Percentiles rank a stretch among this genome's conserved stretches.
Conservation (phyloP, 2,113 vertebrate species). For the Archilochus colubris region DNA sequence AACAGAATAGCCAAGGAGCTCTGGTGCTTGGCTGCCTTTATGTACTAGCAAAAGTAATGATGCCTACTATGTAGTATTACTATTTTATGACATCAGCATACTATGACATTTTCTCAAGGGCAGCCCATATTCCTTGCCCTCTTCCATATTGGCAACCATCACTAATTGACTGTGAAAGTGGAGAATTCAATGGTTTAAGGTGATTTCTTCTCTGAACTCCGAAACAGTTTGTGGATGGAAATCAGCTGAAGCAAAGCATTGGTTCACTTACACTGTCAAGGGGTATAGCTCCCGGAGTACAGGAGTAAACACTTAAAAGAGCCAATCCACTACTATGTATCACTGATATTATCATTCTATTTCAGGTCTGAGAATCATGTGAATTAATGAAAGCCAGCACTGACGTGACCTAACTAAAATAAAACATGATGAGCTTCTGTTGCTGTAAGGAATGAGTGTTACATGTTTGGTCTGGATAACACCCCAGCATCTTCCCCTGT, state of each 20-base stretch:
- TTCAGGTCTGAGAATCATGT: constrained; percentile 42
- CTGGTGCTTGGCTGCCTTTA: constrained; percentile 65
- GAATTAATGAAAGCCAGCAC: constrained; percentile 46
- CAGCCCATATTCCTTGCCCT: constrained; percentile 61
- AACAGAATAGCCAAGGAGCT: constrained; percentile 16
- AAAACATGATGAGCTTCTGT: constrained; percentile 19
- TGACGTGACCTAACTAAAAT: constrained; percentile 30
- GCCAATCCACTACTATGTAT: neutral
- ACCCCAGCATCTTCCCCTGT: neutral
- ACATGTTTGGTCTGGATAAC: neutral
- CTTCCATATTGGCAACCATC: constrained; percentile 67
- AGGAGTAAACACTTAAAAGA: constrained; percentile 49
- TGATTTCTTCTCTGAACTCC: constrained; percentile 68
- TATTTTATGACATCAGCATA: constrained; percentile 66
- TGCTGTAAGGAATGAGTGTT: constrained; percentile 3
- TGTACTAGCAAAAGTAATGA: constrained; percentile 64
- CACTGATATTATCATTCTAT: constrained; percentile 23
- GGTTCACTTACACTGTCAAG: constrained; percentile 34
- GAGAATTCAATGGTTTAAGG: constrained; percentile 68
- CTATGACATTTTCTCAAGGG: constrained; percentile 74
- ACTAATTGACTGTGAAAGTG: constrained; percentile 74
- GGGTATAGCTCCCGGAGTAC: constrained; percentile 18
- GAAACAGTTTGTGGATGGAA: constrained; percentile 66
- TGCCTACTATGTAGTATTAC: constrained; percentile 50
- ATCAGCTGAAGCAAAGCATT: constrained; percentile 63